Percentiles rank a stretch among this genome's conserved stretches.
Conservation (phyloP, 23 tunicate species). For the Trididemnum clinides region DNA sequence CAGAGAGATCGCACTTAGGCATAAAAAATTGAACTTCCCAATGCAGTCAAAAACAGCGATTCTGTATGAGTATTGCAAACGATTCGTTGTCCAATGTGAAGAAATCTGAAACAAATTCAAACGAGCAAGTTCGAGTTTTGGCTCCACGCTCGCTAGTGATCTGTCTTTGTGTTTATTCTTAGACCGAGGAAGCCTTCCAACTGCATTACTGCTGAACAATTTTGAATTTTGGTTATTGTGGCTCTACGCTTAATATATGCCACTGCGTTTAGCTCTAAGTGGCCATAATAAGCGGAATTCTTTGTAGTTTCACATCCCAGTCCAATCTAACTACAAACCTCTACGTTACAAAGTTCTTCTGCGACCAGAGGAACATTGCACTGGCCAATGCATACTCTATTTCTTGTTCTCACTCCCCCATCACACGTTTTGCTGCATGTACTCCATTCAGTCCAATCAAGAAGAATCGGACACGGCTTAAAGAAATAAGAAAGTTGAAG, state of each 20-base stretch:
- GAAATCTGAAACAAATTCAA: neutral
- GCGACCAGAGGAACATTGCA: neutral
- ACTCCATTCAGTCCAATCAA: constrained; percentile 24
- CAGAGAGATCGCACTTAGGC: no score
- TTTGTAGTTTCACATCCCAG: neutral
- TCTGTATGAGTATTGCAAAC: no score
- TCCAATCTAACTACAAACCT: neutral
- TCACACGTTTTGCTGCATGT: constrained; percentile 24
- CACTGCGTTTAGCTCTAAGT: no score
- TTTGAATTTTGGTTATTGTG: no score
- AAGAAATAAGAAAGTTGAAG: no score
- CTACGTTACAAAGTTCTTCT: constrained; percentile 38
- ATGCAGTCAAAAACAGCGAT: no score
- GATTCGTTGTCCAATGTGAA: neutral
- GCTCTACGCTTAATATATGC: no score
- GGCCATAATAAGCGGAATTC: neutral
- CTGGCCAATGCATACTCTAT: constrained; percentile 1
- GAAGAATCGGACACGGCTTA: constrained; percentile 59
- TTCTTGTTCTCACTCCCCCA: constrained; percentile 20
- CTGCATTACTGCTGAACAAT: no score
- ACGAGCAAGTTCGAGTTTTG: neutral
- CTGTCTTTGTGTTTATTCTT: no score
- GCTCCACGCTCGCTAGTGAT: no score
- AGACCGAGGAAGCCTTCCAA: no score
- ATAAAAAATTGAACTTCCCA: no score